A percentile compares a stretch with the other conserved stretches of the same genome.
These are phyloP conservation scores for Pogonocherus hispidulus DNA, from an alignment of 2,888 invertebrate species.

Conservation along the genomic window DNA sequence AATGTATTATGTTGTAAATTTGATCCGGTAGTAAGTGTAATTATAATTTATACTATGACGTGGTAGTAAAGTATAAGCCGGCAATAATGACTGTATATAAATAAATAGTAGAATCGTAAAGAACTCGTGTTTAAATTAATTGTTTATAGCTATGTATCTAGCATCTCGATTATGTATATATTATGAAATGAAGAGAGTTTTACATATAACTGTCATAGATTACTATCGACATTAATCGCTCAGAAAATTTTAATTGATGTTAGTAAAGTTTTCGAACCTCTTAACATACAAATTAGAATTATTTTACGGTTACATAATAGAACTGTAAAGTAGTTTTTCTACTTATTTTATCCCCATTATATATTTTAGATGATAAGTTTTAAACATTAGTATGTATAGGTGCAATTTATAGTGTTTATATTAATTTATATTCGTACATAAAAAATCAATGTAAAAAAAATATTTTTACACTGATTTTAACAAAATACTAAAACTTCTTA, in stretches of 20 bases:
- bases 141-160: constrained; percentile 62
- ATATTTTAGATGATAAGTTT: constrained; percentile 47
- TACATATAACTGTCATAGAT: constrained; percentile 56
- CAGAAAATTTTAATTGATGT: constrained; percentile 61
- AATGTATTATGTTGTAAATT: constrained; percentile 20
- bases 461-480: constrained; percentile 30
- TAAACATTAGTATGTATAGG: constrained; percentile 48
- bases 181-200: constrained; percentile 52
- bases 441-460: constrained; percentile 14
- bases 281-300: constrained; percentile 45
- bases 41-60: constrained; percentile 30
- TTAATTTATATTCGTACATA: constrained; percentile 26
- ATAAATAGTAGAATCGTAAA: constrained; percentile 53
- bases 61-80: constrained; percentile 54
- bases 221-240: constrained; percentile 51
- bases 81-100: constrained; percentile 65
- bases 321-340: constrained; percentile 34
- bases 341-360: constrained; percentile 42
- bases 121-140: constrained; percentile 56
- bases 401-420: constrained; percentile 45
- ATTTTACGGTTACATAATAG: constrained; percentile 37
- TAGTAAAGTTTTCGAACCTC: constrained; percentile 56
- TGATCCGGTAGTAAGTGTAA: constrained; percentile 21
- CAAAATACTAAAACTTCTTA: constrained; percentile 31
- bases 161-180: constrained; percentile 60